phyloP scores from a whole-genome alignment of 2,797 vertebrate species.

The Pseudochromis fuscus region DNA sequence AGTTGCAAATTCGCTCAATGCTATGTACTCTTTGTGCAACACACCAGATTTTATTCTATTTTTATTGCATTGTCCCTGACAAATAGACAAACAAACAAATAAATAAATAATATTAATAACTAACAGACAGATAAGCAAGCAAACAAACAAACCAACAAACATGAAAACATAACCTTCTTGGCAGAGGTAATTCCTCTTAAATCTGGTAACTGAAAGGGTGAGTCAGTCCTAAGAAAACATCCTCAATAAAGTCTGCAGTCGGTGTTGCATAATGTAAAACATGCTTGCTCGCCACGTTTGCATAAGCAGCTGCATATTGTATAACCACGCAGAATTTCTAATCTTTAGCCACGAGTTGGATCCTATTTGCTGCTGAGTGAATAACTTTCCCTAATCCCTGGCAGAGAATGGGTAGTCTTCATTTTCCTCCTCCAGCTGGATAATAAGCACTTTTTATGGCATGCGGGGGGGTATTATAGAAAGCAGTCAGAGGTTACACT shows the following conservation, averaged over 20 bases:
- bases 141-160: too few species aligned
- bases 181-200: neutral
- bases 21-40: too few species aligned
- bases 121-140: too few species aligned
- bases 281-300: constrained; percentile 23
- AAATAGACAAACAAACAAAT: too few species aligned
- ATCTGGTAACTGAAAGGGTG: neutral
- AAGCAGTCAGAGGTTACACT: neutral
- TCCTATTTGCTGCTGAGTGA: constrained; percentile 43
- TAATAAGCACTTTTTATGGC: neutral
- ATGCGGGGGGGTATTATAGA: constrained; percentile 5
- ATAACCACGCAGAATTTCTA: constrained; percentile 33
- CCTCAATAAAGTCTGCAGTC: constrained; percentile 5
- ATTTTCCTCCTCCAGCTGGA: constrained; percentile 1
- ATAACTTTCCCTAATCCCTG: constrained; percentile 50
- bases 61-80: too few species aligned
- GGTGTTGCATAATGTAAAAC: constrained; percentile 40
- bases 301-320: constrained; percentile 42
- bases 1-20: too few species aligned
- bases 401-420: constrained; percentile 10
- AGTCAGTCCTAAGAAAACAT: constrained; percentile 21
- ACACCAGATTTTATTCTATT: too few species aligned
- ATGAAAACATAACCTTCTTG: too few species aligned
- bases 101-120: too few species aligned
- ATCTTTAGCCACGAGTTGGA: constrained; percentile 23